Evolutionary conservation across 2,113 vertebrate genomes (phyloP).

Genomic region (Ammodytes marinus): DNA sequence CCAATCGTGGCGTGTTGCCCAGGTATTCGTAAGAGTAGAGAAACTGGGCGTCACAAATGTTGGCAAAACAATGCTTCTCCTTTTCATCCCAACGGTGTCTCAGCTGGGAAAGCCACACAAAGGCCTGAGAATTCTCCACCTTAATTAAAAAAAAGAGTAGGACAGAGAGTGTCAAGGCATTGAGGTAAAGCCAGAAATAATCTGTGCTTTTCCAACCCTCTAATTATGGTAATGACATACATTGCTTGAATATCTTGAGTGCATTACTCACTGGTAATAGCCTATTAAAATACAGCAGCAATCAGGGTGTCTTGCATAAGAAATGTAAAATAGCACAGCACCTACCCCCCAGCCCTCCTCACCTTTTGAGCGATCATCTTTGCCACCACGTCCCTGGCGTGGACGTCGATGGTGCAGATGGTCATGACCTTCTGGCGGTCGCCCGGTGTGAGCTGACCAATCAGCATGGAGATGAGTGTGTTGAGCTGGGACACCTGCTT

Average conservation of each 20-base stretch:
- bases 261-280: slow-evolving; percentile 49
- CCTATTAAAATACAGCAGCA: slow-evolving; percentile 29
- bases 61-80: slow-evolving; percentile 91
- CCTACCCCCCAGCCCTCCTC: background rate
- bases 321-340: background rate
- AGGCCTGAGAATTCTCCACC: slow-evolving; percentile 94
- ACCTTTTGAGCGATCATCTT: slow-evolving; percentile 96
- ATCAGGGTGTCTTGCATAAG: background rate
- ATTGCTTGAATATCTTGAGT: slow-evolving; percentile 29
- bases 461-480: slow-evolving; percentile 92
- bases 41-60: slow-evolving; percentile 97
- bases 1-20: slow-evolving; percentile 95
- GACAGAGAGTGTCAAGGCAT: background rate
- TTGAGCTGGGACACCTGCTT: slow-evolving; percentile 96
- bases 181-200: slow-evolving; percentile 34
- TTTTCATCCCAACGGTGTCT: slow-evolving; percentile 93
- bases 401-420: slow-evolving; percentile 96
- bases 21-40: slow-evolving; percentile 96
- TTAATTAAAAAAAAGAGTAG: slow-evolving; percentile 59
- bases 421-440: slow-evolving; percentile 98
- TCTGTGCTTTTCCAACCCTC: slow-evolving; percentile 31
- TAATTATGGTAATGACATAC: slow-evolving; percentile 58
- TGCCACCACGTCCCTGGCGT: slow-evolving; percentile 95
- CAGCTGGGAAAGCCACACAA: slow-evolving; percentile 95
- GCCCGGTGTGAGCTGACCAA: slow-evolving; percentile 91